Base-by-base conservation (phyloP, 2,113 vertebrate genomes). In the Jaculus jaculus region DNA sequence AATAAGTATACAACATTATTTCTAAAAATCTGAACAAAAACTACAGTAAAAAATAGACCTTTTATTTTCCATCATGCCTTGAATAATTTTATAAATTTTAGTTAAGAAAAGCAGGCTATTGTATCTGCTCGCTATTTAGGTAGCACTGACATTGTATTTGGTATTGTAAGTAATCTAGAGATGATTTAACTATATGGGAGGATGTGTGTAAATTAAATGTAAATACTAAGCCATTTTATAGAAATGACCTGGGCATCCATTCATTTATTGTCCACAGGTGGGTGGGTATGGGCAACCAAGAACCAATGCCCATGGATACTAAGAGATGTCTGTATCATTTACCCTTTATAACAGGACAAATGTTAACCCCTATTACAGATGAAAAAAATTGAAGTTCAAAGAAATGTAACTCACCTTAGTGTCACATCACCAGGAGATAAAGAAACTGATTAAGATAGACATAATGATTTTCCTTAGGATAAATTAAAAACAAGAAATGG, bases 311-410 rank as follows among this genome's bases (percentile, higher is more conserved):
- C n/a, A 42, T 10, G 23, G 32, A 28, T 79, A 79, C 11, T 47
- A 34, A 63, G 16, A 71, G 7, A 79, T 78, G 81, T 12, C 28
- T 69, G 7, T 82, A 69, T 58, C 39, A 79, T 63, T 74, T 71
- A 85, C 60, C 82, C 23, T 94, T 60, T 61, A 26, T 34, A 78
- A 77, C 4, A 89, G 12, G 20, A 39, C 12, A 93, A 94, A 80
- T 65, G 60, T n/a, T 51, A 94, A 74, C 26, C 24, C 10, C 34
- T 21, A 30, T n/a, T 82, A 86, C 9, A 86, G 18, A 60, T 68
- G 28, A 72, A 81, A 74, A 91, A 90, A 91, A 9, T 23, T 58
- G 4, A 91, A 73, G 24, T 83, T 89, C 86, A 79, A 79, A 74
- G 75, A 92, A 92, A 92, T 42, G 7, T 84, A 81, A 71, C 1